Evolutionary conservation across 1,140 invertebrate species (phyloP).

Genomic region (Pseudomyrmex pallidus): DNA sequence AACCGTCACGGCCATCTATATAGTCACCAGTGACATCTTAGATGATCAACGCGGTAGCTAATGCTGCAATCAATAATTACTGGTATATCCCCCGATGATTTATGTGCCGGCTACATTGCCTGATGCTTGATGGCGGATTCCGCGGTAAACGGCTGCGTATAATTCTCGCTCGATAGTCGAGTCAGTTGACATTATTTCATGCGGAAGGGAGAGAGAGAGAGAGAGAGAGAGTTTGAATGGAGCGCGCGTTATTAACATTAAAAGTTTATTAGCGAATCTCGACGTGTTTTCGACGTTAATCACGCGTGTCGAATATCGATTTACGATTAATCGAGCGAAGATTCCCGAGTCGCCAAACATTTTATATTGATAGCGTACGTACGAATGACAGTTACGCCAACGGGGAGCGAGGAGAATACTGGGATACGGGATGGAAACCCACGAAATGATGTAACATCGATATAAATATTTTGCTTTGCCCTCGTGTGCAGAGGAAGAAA

Average conservation of each 20-base stretch:
- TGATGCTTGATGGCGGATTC: conserved; percentile 8
- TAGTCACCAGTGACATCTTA: conserved; percentile 20
- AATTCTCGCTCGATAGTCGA: background rate
- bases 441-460: conserved; percentile 47
- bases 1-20: background rate
- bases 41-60: conserved; percentile 12
- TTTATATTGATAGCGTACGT: conserved; percentile 7
- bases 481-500: background rate
- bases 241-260: background rate
- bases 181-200: background rate
- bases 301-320: conserved; percentile 13
- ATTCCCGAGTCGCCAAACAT: conserved; percentile 18
- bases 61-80: conserved; percentile 45
- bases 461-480: conserved; percentile 45
- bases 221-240: background rate
- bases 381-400: conserved; percentile 34
- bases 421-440: conserved; percentile 20
- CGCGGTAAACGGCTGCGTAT: background rate
- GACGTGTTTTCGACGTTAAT: conserved; percentile 10
- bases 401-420: conserved; percentile 10
- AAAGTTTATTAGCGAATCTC: conserved; percentile 9
- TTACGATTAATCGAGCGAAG: background rate
- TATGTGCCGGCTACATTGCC: background rate
- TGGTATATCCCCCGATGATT: conserved; percentile 27
- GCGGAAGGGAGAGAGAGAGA: background rate